Evolutionary conservation across 1,140 invertebrate species (phyloP), one percentile per base, ranked within the genome.

Genomic region (Drosophila saltans): DNA sequence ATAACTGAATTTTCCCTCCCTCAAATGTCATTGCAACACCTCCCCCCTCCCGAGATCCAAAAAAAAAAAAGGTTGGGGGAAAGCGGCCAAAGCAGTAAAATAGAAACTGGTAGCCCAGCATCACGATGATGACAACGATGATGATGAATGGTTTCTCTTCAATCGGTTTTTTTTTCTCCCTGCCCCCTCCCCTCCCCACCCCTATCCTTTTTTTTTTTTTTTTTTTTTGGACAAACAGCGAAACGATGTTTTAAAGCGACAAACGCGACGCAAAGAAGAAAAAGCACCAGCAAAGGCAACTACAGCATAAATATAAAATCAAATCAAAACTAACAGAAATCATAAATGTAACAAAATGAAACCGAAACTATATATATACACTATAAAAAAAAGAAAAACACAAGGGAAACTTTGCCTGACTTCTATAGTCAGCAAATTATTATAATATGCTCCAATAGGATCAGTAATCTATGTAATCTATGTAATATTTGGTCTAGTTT

Each of bases 1-100:
- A 91, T 91, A 91, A 91, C 89, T 91, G 89, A 91, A 91, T 91
- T 91, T 91, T 82, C 52, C 69, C 68, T 43, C 48, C 69, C 58
- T 57, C 65, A 45, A 76, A 75, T 76, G 74, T 75, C 72, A 76
- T 57, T 59, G 73, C 73, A 66, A 62, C 72, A 59, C 76, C 72
- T 66, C 73, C 68, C 66, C 66, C 76, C 72, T 66, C 76, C 76
- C 69, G 69, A 72, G 57, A 65, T 64, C 55, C 69, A 66, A 72
- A 76, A 63, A 1, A 63, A 58, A 48, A 73, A 75, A 69, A 64
- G 16, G 16, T 16, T 16, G 16, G 16, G 16, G 16, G 16, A 0
- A 16, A 16, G 16, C 16, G 16, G 16, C 16, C 16, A 28, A 58
- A 8, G 21, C 30, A n/a, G 55, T 16, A 58, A 8, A 41, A 33